phyloP scores from a whole-genome alignment of 2,888 invertebrate genomes.

The Diarsia mendica region DNA sequence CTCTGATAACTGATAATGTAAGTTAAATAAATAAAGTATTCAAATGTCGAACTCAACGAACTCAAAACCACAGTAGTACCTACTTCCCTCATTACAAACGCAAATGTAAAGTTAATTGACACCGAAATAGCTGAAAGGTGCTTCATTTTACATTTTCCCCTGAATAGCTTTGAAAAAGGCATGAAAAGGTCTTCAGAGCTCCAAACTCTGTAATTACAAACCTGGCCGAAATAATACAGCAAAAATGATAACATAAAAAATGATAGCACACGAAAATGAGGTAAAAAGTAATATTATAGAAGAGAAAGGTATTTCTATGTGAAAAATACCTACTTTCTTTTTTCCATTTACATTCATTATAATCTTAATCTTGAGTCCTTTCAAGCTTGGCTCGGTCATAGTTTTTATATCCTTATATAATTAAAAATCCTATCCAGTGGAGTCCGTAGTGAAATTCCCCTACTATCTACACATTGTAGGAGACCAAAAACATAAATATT shows the following conservation, averaged over 20 bases:
- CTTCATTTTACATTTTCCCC: constrained; percentile 34
- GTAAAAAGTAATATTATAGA: constrained; percentile 54
- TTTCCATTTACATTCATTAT: constrained; percentile 70
- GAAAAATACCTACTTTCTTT: constrained; percentile 57
- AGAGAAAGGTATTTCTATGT: constrained; percentile 51
- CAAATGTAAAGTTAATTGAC: constrained; percentile 46
- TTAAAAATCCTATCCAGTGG: constrained; percentile 74
- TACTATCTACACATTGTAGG: constrained; percentile 54
- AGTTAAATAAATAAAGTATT: not conserved
- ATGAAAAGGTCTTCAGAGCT: constrained; percentile 37
- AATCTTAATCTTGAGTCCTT: constrained; percentile 69
- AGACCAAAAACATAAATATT: not conserved
- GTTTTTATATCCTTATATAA: constrained; percentile 77
- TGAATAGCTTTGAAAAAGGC: constrained; percentile 37
- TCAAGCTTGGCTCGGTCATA: constrained; percentile 64
- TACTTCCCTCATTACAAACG: constrained; percentile 33
- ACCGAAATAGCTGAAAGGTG: constrained; percentile 22
- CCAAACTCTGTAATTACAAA: constrained; percentile 55
- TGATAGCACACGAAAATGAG: constrained; percentile 50
- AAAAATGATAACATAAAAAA: constrained; percentile 63
- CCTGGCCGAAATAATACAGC: constrained; percentile 51
- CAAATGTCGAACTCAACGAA: constrained; percentile 11
- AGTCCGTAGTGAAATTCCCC: constrained; percentile 57
- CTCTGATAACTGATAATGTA: no score
- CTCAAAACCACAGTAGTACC: constrained; percentile 3